phyloP scores from a whole-genome alignment of 1,140 invertebrate species.

The Conus betulinus region DNA sequence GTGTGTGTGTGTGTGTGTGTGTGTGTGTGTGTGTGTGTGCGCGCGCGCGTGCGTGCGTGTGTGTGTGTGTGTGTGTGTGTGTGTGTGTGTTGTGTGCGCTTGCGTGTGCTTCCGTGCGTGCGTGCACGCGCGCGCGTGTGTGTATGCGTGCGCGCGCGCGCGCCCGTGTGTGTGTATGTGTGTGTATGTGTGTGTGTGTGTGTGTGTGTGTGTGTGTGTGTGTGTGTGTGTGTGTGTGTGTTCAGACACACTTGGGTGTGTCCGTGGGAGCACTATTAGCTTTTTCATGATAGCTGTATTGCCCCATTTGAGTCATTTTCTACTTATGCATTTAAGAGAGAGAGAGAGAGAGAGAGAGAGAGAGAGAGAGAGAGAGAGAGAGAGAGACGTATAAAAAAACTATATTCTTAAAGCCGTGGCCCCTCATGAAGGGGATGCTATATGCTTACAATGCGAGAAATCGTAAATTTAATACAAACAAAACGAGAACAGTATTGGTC shows the following conservation, averaged over 20 bases:
- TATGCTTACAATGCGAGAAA: too few species aligned
- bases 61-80: neutral
- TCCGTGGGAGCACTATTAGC: too few species aligned
- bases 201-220: neutral
- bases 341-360: constrained; percentile 15
- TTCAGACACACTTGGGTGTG: too few species aligned
- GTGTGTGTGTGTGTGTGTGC: neutral
- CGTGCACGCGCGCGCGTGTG: neutral
- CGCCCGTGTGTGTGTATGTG: too few species aligned
- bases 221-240: too few species aligned
- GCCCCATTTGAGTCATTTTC: too few species aligned
- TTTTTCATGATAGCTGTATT: too few species aligned
- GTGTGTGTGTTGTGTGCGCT: neutral
- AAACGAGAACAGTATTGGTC: too few species aligned
- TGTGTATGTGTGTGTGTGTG: constrained; percentile 5
- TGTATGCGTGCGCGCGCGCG: neutral
- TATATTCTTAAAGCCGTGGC: too few species aligned
- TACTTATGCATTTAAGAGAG: too few species aligned
- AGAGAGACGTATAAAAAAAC: neutral
- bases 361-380: constrained; percentile 1
- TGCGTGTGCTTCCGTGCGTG: neutral
- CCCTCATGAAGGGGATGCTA: too few species aligned
- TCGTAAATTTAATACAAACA: too few species aligned
- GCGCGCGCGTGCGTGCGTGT: neutral
- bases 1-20: neutral